Conservation (phyloP, 2,888 invertebrate species). For the Minunthozetes semirufus region DNA sequence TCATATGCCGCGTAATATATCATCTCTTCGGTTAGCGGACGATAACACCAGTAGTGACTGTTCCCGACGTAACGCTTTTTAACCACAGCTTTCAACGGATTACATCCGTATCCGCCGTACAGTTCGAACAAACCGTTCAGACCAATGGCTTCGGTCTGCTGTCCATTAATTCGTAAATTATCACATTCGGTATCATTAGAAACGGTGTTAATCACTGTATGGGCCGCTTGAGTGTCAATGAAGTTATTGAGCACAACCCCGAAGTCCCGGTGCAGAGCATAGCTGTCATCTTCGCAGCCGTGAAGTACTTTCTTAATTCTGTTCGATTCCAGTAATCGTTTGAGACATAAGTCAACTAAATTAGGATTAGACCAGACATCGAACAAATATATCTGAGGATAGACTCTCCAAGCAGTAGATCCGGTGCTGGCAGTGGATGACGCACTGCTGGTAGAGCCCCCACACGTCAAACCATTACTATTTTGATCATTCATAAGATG, state of each 20-base stretch:
- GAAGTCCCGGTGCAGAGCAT: slow-evolving; percentile 4
- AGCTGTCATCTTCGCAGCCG: slow-evolving; percentile 28
- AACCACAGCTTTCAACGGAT: slow-evolving; percentile 29
- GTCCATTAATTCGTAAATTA: neutral
- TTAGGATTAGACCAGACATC: slow-evolving; percentile 19
- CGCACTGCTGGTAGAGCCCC: neutral
- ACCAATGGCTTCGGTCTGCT: slow-evolving; percentile 23
- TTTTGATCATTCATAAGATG: neutral
- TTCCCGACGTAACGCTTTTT: slow-evolving; percentile 30
- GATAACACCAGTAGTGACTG: slow-evolving; percentile 62
- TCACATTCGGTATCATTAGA: neutral
- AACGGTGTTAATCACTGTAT: neutral
- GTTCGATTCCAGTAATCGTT: slow-evolving; percentile 16
- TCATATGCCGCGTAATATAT: slow-evolving; percentile 84
- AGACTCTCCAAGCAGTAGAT: neutral
- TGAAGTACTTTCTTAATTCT: slow-evolving; percentile 31
- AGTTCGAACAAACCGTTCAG: slow-evolving; percentile 29
- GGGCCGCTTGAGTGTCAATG: slow-evolving; percentile 30
- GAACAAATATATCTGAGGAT: slow-evolving; percentile 29
- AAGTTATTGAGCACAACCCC: slow-evolving; percentile 9
- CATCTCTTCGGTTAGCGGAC: slow-evolving; percentile 82
- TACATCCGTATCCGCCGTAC: slow-evolving; percentile 14
- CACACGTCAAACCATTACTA: neutral
- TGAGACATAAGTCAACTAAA: slow-evolving; percentile 6
- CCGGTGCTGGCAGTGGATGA: neutral